Conservation (phyloP, 2,888 invertebrate species). For the Aethes cnicana region DNA sequence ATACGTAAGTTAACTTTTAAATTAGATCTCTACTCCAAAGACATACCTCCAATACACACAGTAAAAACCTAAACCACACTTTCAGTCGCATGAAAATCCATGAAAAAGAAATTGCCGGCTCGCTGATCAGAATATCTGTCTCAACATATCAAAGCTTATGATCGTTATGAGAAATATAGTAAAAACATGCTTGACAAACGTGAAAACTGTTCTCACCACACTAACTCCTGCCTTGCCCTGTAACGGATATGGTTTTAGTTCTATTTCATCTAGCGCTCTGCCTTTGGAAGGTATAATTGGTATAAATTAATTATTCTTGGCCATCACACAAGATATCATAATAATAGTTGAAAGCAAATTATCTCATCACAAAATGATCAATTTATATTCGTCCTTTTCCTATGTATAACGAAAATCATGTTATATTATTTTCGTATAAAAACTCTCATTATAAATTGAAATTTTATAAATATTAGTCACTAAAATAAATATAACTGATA, state of each 20-base stretch:
- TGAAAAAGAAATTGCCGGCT: conserved; percentile 6
- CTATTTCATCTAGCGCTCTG: conserved; percentile 43
- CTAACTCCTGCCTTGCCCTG: conserved; percentile 71
- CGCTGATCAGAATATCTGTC: conserved; percentile 14
- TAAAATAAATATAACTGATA: conserved; percentile 37
- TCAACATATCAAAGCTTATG: conserved; percentile 27
- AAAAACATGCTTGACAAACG: conserved; percentile 63
- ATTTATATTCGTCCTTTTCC: too few species aligned
- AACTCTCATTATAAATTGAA: conserved; percentile 27
- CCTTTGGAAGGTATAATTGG: conserved; percentile 26
- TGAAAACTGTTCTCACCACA: conserved; percentile 68
- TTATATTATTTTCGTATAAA: background rate
- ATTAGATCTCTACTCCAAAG: too few species aligned
- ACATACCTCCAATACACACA: conserved; percentile 9
- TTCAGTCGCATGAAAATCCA: conserved; percentile 14
- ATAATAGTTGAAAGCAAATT: too few species aligned
- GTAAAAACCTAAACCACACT: conserved; percentile 20
- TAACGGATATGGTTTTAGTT: conserved; percentile 63
- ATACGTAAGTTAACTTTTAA: too few species aligned
- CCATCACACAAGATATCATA: too few species aligned
- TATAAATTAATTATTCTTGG: too few species aligned
- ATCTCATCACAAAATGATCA: too few species aligned
- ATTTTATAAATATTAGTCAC: conserved; percentile 1
- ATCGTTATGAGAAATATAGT: conserved; percentile 29
- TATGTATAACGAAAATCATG: too few species aligned